phyloP scores from a whole-genome alignment of 2,888 invertebrate species.

The Ferrisia virgata region DNA sequence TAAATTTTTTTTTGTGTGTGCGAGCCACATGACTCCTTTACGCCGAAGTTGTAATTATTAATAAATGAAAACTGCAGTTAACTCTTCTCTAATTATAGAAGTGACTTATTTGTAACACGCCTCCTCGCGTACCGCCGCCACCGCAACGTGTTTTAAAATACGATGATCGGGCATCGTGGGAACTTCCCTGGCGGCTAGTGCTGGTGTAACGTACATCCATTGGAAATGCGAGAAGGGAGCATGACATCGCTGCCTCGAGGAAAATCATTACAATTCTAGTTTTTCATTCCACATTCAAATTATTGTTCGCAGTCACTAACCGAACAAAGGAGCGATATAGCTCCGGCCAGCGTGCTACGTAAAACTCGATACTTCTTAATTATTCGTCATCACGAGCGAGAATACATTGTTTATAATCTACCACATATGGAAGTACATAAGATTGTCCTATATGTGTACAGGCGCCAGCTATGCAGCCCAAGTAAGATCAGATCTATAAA shows the following conservation, averaged over 20 bases:
- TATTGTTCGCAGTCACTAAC: constrained; percentile 20
- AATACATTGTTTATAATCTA: background rate
- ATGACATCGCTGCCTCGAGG: constrained; percentile 15
- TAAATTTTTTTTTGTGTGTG: constrained; percentile 18
- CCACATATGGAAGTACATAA: too few relatives aligned
- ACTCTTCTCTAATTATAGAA: constrained; percentile 28
- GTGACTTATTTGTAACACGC: constrained; percentile 30
- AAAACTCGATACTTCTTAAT: too few relatives aligned
- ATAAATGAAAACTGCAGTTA: constrained; percentile 26
- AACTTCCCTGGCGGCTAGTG: constrained; percentile 11
- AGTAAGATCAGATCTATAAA: too few relatives aligned
- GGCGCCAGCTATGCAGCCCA: too few relatives aligned
- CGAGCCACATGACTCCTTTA: constrained; percentile 7
- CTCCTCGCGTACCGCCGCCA: constrained; percentile 24
- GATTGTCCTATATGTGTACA: too few relatives aligned
- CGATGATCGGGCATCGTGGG: constrained; percentile 16
- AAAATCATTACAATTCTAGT: constrained; percentile 16
- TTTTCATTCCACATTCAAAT: constrained; percentile 18
- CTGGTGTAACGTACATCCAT: background rate
- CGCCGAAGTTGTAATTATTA: constrained; percentile 27
- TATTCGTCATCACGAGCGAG: background rate
- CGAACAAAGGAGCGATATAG: background rate
- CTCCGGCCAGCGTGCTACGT: background rate
- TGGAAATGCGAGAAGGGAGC: constrained; percentile 22
- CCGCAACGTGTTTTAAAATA: constrained; percentile 21